Evolutionary conservation across 1,140 invertebrate genomes (phyloP).

Genomic region (Elymnias hypermnestra): DNA sequence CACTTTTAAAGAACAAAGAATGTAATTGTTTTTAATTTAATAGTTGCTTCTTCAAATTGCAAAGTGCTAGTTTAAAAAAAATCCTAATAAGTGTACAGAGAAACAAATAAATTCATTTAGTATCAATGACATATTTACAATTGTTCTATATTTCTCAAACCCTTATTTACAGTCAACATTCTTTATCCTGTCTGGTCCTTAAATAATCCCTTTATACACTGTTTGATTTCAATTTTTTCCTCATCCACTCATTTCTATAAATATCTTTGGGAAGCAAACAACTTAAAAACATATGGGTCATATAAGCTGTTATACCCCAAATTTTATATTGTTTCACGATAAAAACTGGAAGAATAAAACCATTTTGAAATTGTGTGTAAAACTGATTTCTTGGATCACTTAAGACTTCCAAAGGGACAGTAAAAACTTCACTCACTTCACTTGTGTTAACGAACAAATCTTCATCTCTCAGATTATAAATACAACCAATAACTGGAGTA

Average conservation of each 20-base stretch:
- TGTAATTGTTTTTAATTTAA: too few relatives aligned
- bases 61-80: too few relatives aligned
- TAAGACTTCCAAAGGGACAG: slow-evolving; percentile 81
- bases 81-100: too few relatives aligned
- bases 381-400: slow-evolving; percentile 78
- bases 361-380: slow-evolving; percentile 54
- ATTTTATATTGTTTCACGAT: slow-evolving; percentile 55
- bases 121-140: too few relatives aligned
- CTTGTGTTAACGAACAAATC: slow-evolving; percentile 79
- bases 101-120: too few relatives aligned
- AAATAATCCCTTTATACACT: too few relatives aligned
- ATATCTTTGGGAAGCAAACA: slow-evolving; percentile 48
- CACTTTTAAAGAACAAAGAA: too few relatives aligned
- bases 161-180: too few relatives aligned
- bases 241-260: slow-evolving; percentile 57
- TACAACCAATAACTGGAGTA: slow-evolving; percentile 85
- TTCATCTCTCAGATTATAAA: slow-evolving; percentile 73
- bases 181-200: too few relatives aligned
- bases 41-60: too few relatives aligned
- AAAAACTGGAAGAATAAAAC: slow-evolving; percentile 57
- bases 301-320: slow-evolving; percentile 63
- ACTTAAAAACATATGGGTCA: slow-evolving; percentile 63
- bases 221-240: slow-evolving; percentile 32
- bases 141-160: too few relatives aligned
- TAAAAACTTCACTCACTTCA: slow-evolving; percentile 89